Conservation (phyloP, 2,888 invertebrate species). For the Agyllia agylla region DNA sequence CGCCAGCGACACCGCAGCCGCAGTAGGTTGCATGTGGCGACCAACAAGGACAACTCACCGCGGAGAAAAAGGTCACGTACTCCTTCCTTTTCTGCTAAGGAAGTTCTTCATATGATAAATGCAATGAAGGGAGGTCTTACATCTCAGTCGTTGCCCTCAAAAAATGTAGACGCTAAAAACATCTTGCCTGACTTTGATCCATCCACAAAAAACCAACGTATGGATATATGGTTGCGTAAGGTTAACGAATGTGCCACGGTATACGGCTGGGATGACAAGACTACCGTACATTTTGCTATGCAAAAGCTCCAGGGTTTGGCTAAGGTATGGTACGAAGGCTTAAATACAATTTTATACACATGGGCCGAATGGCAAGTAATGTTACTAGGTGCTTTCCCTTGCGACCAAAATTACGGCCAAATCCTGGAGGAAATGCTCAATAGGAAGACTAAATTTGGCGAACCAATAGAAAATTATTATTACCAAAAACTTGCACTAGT, state of each 20-base stretch:
- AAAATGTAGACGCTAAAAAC: not conserved
- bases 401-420: not conserved
- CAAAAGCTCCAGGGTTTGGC: not conserved
- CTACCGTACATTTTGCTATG: not conserved
- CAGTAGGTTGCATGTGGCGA: no score
- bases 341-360: not conserved
- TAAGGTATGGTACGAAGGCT: not conserved
- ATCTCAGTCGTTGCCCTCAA: no score
- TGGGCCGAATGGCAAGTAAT: not conserved
- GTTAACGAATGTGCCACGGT: not conserved
- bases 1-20: no score
- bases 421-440: not conserved
- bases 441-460: not conserved
- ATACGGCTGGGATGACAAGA: not conserved
- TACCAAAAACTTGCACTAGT: not conserved
- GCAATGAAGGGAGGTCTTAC: no score
- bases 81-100: no score
- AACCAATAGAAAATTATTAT: not conserved
- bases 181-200: not conserved
- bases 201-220: not conserved
- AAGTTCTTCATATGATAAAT: no score
- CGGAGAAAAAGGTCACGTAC: no score
- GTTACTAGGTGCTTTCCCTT: not conserved
- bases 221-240: not conserved
- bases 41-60: no score